Evolutionary conservation across 2,888 invertebrate genomes (phyloP).

Genomic region (Heliconius erato): DNA sequence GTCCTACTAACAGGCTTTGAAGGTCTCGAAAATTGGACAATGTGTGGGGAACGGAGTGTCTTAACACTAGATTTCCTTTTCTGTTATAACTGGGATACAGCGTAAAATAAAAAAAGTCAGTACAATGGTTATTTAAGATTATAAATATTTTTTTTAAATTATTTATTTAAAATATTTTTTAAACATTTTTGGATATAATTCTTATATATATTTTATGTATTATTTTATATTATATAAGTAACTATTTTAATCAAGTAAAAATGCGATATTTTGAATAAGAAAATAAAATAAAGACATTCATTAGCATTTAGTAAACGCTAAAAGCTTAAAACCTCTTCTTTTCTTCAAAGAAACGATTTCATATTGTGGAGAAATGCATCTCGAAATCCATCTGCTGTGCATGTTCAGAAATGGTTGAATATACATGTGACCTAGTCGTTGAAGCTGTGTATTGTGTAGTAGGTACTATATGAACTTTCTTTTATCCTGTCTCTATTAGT

Average conservation of each 20-base stretch:
- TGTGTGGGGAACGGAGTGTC: too few relatives aligned
- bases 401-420: conserved; percentile 2
- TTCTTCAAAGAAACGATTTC: conserved; percentile 22
- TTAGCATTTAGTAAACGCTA: background rate
- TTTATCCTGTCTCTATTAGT: background rate
- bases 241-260: background rate
- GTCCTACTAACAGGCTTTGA: too few relatives aligned
- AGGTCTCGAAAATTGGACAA: too few relatives aligned
- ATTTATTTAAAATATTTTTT: too few relatives aligned
- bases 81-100: background rate
- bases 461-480: background rate
- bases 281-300: background rate
- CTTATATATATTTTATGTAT: too few relatives aligned
- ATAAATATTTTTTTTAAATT: too few relatives aligned
- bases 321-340: conserved; percentile 10
- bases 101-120: background rate
- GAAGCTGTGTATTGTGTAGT: background rate
- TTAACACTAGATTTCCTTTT: too few relatives aligned
- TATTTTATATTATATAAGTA: too few relatives aligned
- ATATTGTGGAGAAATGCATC: conserved; percentile 18
- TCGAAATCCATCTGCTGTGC: conserved; percentile 15
- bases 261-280: background rate
- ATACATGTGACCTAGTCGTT: conserved; percentile 11
- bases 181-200: too few relatives aligned
- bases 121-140: too few relatives aligned